phyloP scores from a whole-genome alignment of 2,113 vertebrate genomes.

The Vombatus ursinus region DNA sequence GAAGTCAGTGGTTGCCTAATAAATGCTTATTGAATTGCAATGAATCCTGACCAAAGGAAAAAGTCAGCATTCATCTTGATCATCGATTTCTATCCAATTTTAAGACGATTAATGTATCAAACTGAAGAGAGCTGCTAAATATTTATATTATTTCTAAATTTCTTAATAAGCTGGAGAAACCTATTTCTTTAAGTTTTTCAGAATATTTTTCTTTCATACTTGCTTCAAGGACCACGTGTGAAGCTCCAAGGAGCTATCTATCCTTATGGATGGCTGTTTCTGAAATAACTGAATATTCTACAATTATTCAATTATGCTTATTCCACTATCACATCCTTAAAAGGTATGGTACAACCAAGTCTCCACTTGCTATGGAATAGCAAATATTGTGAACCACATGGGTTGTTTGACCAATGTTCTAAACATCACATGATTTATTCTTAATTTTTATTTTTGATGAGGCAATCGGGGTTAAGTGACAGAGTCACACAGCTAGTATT shows the following conservation, averaged over 20 bases:
- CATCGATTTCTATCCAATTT: neutral
- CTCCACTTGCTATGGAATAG: neutral
- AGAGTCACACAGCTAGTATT: too few species aligned
- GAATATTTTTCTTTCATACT: neutral
- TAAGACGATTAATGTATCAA: neutral
- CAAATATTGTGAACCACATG: neutral
- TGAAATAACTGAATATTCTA: neutral
- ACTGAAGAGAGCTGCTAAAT: neutral
- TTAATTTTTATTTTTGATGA: too few species aligned
- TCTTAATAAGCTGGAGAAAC: neutral
- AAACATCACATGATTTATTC: neutral
- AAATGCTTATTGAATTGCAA: neutral
- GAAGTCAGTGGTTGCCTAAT: neutral
- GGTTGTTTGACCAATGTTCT: neutral
- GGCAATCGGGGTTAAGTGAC: too few species aligned
- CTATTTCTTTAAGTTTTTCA: neutral
- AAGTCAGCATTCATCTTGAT: neutral
- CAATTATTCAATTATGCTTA: neutral
- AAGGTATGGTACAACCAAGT: neutral
- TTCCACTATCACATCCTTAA: neutral
- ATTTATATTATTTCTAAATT: neutral
- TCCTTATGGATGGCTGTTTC: neutral
- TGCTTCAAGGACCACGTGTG: neutral
- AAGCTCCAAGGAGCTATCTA: neutral
- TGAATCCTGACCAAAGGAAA: neutral